Percentiles rank a stretch among this genome's conserved stretches.
Evolutionary conservation across 2,797 vertebrate genomes (phyloP).

Genomic region (Paramormyrops hopkinsi): DNA sequence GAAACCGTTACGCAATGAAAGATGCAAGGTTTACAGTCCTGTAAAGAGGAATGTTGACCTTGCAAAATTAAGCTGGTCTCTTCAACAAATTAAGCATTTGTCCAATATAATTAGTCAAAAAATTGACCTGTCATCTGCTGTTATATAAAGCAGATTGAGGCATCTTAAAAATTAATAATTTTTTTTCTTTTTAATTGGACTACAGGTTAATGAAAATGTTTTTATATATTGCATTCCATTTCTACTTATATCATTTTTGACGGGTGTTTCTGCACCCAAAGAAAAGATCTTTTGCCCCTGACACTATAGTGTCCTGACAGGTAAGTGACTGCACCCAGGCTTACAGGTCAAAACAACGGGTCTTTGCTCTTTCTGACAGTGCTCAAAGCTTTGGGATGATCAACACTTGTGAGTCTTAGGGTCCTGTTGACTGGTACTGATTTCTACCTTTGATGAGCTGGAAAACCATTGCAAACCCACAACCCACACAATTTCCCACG

Average conservation of each 20-base stretch:
- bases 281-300: conserved; percentile 8
- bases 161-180: background rate
- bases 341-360: background rate
- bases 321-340: conserved; percentile 8
- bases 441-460: background rate
- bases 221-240: background rate
- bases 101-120: background rate
- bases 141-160: background rate
- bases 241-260: background rate
- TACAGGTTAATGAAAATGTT: background rate
- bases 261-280: background rate
- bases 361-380: background rate
- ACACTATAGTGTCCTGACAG: background rate
- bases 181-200: background rate
- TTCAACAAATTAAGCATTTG: background rate
- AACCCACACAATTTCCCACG: background rate
- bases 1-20: background rate
- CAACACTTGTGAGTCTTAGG: background rate
- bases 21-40: background rate
- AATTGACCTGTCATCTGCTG: background rate
- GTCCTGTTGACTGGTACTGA: background rate
- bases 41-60: background rate
- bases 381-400: background rate
- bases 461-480: background rate
- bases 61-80: background rate